Evolutionary conservation across 2,113 vertebrate genomes (phyloP), one percentile per base, ranked within the genome.

Genomic region (Pollimyrus isidori): DNA sequence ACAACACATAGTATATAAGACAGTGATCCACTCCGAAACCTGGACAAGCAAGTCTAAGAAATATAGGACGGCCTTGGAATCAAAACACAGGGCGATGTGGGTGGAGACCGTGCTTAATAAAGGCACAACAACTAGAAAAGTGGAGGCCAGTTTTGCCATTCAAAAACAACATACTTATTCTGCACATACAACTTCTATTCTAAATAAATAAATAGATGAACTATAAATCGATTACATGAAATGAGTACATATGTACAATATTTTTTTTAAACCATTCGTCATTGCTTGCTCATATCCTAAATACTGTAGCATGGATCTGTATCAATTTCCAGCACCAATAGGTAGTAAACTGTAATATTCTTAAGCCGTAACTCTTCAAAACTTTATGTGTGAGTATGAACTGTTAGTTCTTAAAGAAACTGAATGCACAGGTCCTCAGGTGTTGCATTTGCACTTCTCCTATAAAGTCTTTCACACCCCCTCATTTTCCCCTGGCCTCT

Each of bases 381-480:
- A 4, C 23, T 62, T 62, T 83, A 42, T 42, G 30, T 21, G 42
- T 83, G 2, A 83, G 17, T 83, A 83, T 83, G 3, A 48, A 42
- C 6, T 30, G 23, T 87, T 21, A 23, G 30, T 65, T 56, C 88
- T 65, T 19, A 26, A n/a, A 58, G 56, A 62, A 21, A 23, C 26
- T 26, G 58, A 65, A 30, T 65, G 62, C 62, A 65, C n/a, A 65
- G 62, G n/a, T 65, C n/a, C n/a, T 26, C 26, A 10, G n/a, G n/a
- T 6, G 23, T 62, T n/a, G 53, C 17, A 42, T 87, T 89, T 88
- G n/a, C 53, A 52, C 49, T 86, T 65, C 73, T 87, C 21, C 53
- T 58, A n/a, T 58, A 92, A 91, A 88, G 92, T 90, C 89, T 91
- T 85, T 89, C 58, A 76, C 89, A 91, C 26, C 87, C 69, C 7